Evolutionary conservation across 2,888 invertebrate species (phyloP).

Genomic region (Acleris emargana): DNA sequence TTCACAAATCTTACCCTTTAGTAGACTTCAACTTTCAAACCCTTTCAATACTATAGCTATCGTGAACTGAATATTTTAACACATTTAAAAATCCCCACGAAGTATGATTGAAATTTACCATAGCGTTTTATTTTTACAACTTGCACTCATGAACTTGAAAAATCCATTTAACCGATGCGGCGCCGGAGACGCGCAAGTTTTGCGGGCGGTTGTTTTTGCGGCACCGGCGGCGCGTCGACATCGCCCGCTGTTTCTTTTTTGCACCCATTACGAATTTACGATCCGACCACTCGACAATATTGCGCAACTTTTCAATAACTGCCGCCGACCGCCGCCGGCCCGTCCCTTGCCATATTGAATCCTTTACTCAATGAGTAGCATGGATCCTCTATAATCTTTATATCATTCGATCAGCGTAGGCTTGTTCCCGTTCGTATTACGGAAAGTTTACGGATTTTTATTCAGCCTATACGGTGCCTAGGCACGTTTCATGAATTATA

Average conservation of each 20-base stretch:
- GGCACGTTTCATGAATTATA: too few species aligned
- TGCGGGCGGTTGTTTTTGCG: constrained; percentile 72
- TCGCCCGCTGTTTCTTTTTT: constrained; percentile 75
- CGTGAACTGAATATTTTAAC: too few species aligned
- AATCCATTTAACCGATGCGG: constrained; percentile 66
- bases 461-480: too few species aligned
- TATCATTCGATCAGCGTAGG: constrained; percentile 17
- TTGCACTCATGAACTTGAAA: constrained; percentile 63
- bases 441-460: background rate
- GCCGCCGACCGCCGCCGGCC: constrained; percentile 59
- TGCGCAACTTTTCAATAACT: constrained; percentile 83
- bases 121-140: constrained; percentile 28
- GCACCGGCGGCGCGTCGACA: constrained; percentile 54
- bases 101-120: constrained; percentile 14
- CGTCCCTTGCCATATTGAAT: constrained; percentile 75
- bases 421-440: background rate
- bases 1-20: too few species aligned
- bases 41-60: too few species aligned
- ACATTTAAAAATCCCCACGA: background rate
- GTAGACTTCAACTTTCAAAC: too few species aligned
- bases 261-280: constrained; percentile 82
- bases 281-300: constrained; percentile 80
- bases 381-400: constrained; percentile 41
- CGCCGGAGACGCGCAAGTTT: constrained; percentile 62
- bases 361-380: constrained; percentile 69